phyloP scores from a whole-genome alignment of 2,113 vertebrate species.

The Litocranius walleri region DNA sequence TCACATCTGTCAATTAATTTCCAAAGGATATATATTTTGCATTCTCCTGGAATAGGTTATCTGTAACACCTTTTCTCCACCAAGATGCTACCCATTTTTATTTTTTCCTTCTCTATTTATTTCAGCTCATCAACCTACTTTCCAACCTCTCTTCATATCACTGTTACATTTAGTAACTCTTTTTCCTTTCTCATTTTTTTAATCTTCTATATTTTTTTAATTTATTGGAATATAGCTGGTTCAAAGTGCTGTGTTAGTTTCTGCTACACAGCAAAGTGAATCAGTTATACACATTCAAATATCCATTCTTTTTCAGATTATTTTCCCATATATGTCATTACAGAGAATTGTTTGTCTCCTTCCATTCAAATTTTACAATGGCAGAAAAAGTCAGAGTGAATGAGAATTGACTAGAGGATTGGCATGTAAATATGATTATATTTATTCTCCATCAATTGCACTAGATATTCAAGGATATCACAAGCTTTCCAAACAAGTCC shows the following conservation, averaged over 20 bases:
- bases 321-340: not conserved
- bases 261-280: not conserved
- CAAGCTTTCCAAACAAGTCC: not conserved
- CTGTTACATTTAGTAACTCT: not conserved
- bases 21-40: not conserved
- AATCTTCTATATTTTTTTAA: not conserved
- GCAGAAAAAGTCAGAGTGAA: not conserved
- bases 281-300: not conserved
- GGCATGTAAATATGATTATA: not conserved
- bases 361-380: not conserved
- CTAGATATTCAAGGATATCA: not conserved
- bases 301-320: not conserved
- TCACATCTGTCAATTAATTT: not conserved
- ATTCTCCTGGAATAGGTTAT: not conserved
- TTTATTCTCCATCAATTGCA: not conserved
- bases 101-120: not conserved
- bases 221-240: not conserved
- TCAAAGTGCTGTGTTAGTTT: not conserved
- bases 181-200: not conserved
- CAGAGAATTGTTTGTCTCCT: not conserved
- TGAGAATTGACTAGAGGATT: not conserved
- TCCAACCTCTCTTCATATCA: not conserved
- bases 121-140: not conserved
- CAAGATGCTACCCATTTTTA: not conserved
- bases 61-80: not conserved